Conservation (phyloP, 2,888 invertebrate genomes). For the Eupithecia insigniata region DNA sequence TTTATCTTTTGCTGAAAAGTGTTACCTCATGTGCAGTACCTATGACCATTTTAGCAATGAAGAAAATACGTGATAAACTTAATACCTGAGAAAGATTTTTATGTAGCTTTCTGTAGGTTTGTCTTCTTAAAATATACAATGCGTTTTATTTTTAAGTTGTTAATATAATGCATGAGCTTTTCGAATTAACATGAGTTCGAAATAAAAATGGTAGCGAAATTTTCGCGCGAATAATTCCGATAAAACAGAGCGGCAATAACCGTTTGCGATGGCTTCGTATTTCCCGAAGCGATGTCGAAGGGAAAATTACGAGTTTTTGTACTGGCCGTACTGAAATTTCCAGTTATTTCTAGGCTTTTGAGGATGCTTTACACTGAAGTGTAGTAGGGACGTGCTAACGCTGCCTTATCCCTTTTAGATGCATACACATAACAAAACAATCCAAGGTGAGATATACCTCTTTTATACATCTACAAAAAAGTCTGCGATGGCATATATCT, state of each 20-base stretch:
- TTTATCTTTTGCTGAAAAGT: not conserved
- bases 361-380: not conserved
- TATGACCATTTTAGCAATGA: not conserved
- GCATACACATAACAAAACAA: too few relatives aligned
- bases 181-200: constrained; percentile 24
- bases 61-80: not conserved
- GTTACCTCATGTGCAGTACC: too few relatives aligned
- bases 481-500: too few relatives aligned
- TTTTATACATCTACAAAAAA: too few relatives aligned
- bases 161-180: not conserved
- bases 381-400: too few relatives aligned
- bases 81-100: not conserved
- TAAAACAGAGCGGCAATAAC: constrained; percentile 39
- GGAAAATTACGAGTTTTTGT: constrained; percentile 41
- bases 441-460: too few relatives aligned
- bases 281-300: constrained; percentile 37
- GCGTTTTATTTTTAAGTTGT: not conserved
- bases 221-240: constrained; percentile 32
- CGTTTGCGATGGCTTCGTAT: constrained; percentile 34
- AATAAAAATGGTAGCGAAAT: constrained; percentile 30
- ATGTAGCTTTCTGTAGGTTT: not conserved
- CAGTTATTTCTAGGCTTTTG: constrained; percentile 39
- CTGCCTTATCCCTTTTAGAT: too few relatives aligned
- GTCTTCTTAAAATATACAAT: not conserved
- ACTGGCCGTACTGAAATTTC: constrained; percentile 46